phyloP scores from a whole-genome alignment of 2,797 vertebrate genomes.

The Gorsachius magnificus region DNA sequence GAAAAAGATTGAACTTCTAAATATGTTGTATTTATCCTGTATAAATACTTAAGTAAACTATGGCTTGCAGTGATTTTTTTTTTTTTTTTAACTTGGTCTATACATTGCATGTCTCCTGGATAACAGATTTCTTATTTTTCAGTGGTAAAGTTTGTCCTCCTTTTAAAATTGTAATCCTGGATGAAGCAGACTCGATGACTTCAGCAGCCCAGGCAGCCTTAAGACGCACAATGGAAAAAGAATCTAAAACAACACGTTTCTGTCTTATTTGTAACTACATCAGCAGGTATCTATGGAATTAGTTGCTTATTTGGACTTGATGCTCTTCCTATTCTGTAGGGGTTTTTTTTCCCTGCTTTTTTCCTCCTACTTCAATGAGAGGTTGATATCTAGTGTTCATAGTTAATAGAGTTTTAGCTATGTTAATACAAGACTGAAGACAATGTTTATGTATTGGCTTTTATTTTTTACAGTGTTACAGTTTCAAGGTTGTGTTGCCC shows the following conservation, averaged over 20 bases:
- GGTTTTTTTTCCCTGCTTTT: neutral
- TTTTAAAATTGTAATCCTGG: constrained; percentile 98
- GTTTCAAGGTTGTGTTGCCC: neutral
- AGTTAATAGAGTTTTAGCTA: neutral
- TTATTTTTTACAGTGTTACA: neutral
- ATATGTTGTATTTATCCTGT: neutral
- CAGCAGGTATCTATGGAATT: constrained; percentile 82
- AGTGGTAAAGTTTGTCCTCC: constrained; percentile 94
- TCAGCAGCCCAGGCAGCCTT: constrained; percentile 93
- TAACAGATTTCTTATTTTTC: constrained; percentile 28
- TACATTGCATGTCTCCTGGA: neutral
- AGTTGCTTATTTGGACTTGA: neutral
- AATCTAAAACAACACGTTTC: constrained; percentile 95
- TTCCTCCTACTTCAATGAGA: neutral
- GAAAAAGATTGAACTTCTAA: neutral
- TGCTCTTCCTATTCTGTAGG: neutral
- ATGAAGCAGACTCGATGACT: constrained; percentile 99
- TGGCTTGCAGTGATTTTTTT: neutral
- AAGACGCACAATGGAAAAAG: constrained; percentile 97
- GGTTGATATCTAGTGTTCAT: neutral
- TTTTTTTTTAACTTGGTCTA: neutral
- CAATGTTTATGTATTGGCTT: neutral
- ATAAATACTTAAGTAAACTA: neutral
- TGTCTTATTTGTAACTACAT: constrained; percentile 99
- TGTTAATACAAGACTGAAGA: neutral